These are phyloP conservation scores for Amblyteles armatorius DNA, from an alignment of 2,888 invertebrate genomes.

Conservation along the genomic window DNA sequence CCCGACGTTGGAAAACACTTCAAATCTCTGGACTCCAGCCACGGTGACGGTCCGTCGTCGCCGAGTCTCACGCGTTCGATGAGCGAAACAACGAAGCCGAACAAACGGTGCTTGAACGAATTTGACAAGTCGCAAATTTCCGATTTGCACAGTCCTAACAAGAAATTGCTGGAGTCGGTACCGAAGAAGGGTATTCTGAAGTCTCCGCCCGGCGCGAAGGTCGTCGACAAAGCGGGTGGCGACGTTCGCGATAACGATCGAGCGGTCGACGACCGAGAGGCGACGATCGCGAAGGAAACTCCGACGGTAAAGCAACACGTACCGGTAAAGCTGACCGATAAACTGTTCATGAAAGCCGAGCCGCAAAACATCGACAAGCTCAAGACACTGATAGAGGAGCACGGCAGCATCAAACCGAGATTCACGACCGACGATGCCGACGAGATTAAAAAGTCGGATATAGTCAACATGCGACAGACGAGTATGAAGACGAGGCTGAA, in stretches of 20 bases:
- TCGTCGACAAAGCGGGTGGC: not conserved
- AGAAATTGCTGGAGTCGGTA: constrained; percentile 32
- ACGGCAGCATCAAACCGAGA: constrained; percentile 75
- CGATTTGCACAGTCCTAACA: constrained; percentile 26
- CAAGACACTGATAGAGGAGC: constrained; percentile 79
- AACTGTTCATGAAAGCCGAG: constrained; percentile 82
- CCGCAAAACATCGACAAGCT: constrained; percentile 80
- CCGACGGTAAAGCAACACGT: constrained; percentile 8
- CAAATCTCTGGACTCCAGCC: constrained; percentile 75
- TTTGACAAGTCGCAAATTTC: constrained; percentile 9
- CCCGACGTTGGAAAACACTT: constrained; percentile 82
- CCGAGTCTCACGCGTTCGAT: constrained; percentile 35
- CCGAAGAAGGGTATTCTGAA: constrained; percentile 19
- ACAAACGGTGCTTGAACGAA: constrained; percentile 34
- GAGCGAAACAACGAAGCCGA: constrained; percentile 42
- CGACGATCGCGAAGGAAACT: not conserved
- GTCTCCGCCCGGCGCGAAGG: constrained; percentile 12
- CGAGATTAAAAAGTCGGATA: constrained; percentile 82
- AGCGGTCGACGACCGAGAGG: not conserved
- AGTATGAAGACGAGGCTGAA: constrained; percentile 82
- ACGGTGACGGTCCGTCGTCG: constrained; percentile 42
- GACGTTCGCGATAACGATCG: constrained; percentile 15
- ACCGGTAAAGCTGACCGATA: constrained; percentile 75
- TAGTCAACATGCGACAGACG: constrained; percentile 81
- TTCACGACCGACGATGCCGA: constrained; percentile 79